Evolutionary conservation across 1,140 invertebrate genomes (phyloP).

Genomic region (Hylaeus volcanicus): DNA sequence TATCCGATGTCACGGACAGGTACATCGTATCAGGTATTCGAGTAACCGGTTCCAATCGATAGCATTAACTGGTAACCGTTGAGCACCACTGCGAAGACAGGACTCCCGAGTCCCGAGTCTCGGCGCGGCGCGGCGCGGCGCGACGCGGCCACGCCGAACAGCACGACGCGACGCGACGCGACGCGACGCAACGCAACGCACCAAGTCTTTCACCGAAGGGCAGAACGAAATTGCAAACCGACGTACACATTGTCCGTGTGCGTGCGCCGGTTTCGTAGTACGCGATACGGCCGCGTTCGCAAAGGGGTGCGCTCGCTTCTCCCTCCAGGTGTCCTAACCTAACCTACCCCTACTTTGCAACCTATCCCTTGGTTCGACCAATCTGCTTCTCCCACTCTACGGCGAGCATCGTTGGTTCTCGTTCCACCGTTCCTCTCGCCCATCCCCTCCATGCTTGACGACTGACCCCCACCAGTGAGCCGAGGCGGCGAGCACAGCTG

Average conservation of each 20-base stretch:
- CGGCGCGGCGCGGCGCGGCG: not conserved
- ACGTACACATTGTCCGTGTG: conserved; percentile 31
- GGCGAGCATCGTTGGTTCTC: conserved; percentile 8
- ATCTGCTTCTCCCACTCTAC: conserved; percentile 37
- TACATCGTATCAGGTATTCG: not conserved
- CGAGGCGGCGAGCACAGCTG: conserved; percentile 56
- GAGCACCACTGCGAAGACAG: conserved; percentile 50
- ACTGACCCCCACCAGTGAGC: conserved; percentile 19
- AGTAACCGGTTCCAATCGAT: not conserved
- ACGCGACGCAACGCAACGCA: conserved; percentile 37
- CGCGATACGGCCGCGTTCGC: conserved; percentile 47
- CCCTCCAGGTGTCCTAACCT: conserved; percentile 53
- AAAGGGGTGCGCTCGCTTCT: conserved; percentile 57
- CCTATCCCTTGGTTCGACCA: conserved; percentile 42
- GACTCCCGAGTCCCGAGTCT: conserved; percentile 32
- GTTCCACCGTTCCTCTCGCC: conserved; percentile 9
- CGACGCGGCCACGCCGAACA: conserved; percentile 23
- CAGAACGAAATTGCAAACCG: conserved; percentile 50
- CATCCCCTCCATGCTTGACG: conserved; percentile 25
- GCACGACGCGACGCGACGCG: conserved; percentile 20
- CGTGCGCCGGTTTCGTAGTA: conserved; percentile 47
- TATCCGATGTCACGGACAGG: not conserved
- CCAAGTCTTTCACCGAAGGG: conserved; percentile 50
- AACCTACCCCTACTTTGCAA: conserved; percentile 54
- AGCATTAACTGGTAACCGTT: not conserved